Evolutionary conservation across 2,888 invertebrate genomes (phyloP).

Genomic region (Polyommatus iphigenia): DNA sequence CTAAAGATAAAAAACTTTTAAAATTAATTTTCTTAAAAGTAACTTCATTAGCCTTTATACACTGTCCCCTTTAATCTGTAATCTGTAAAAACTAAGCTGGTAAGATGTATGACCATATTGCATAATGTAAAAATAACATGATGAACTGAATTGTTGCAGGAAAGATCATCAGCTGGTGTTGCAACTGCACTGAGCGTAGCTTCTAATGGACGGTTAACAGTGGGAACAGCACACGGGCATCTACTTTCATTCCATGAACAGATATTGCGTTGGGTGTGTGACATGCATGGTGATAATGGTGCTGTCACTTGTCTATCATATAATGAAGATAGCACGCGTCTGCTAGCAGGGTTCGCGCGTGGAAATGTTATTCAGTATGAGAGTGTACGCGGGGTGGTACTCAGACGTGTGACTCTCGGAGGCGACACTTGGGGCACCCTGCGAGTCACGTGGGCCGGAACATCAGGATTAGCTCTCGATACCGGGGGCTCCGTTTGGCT

Average conservation of each 20-base stretch:
- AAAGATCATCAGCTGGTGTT: constrained; percentile 92
- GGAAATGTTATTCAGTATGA: constrained; percentile 96
- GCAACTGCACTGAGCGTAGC: constrained; percentile 90
- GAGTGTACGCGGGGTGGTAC: constrained; percentile 81
- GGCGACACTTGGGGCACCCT: constrained; percentile 74
- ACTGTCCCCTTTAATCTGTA: no score
- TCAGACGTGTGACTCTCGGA: constrained; percentile 71
- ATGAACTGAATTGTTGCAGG: constrained; percentile 71
- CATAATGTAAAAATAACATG: not conserved
- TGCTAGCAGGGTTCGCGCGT: constrained; percentile 87
- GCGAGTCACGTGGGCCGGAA: constrained; percentile 71
- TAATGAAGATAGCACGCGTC: constrained; percentile 91
- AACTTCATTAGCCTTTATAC: no score
- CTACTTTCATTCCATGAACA: constrained; percentile 88
- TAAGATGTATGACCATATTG: no score
- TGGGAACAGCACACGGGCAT: constrained; percentile 96
- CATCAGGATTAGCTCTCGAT: constrained; percentile 83
- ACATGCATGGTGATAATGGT: constrained; percentile 84
- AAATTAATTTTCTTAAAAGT: no score
- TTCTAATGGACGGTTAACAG: constrained; percentile 87
- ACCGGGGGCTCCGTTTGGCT: constrained; percentile 98
- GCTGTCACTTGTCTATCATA: constrained; percentile 92
- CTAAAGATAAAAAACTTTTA: no score
- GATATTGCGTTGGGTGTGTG: constrained; percentile 93
- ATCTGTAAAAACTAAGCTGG: no score